A percentile compares a stretch with the other conserved stretches of the same genome.
These are phyloP conservation scores for Solenopsis invicta DNA, from an alignment of 1,140 invertebrate genomes.

Conservation along the genomic window DNA sequence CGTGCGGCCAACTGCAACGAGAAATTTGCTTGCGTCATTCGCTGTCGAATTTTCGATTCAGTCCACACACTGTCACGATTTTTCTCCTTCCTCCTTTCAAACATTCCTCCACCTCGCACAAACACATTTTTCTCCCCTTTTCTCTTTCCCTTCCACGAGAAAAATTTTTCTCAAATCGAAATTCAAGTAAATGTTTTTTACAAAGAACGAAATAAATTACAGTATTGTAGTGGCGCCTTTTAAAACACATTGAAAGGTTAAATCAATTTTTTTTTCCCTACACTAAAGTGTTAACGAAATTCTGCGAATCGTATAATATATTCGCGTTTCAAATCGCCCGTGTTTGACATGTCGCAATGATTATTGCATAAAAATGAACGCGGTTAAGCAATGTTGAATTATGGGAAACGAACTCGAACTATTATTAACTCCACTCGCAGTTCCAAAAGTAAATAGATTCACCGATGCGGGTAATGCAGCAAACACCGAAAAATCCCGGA, in stretches of 20 bases:
- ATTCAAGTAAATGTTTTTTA: neutral
- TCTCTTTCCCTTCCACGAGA: neutral
- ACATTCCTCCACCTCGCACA: neutral
- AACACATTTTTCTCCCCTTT: neutral
- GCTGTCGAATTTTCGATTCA: constrained; percentile 48
- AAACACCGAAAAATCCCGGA: constrained; percentile 38
- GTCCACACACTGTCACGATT: neutral
- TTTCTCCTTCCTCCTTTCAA: neutral
- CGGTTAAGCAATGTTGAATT: neutral
- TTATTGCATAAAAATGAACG: constrained; percentile 11
- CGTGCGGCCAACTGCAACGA: neutral
- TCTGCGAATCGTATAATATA: too few relatives aligned
- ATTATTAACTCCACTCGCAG: constrained; percentile 29
- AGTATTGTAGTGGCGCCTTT: neutral
- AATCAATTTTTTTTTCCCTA: neutral
- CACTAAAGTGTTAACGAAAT: neutral
- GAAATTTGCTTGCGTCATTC: constrained; percentile 50
- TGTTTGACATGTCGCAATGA: neutral
- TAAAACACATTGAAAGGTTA: neutral
- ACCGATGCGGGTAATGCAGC: constrained; percentile 11
- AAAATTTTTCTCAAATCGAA: constrained; percentile 2
- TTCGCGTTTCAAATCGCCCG: neutral
- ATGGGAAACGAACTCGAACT: neutral
- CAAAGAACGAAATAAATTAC: neutral
- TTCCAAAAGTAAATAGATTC: constrained; percentile 54